phyloP scores from a whole-genome alignment of 2,797 vertebrate species.

The Phalanger gymnotis region DNA sequence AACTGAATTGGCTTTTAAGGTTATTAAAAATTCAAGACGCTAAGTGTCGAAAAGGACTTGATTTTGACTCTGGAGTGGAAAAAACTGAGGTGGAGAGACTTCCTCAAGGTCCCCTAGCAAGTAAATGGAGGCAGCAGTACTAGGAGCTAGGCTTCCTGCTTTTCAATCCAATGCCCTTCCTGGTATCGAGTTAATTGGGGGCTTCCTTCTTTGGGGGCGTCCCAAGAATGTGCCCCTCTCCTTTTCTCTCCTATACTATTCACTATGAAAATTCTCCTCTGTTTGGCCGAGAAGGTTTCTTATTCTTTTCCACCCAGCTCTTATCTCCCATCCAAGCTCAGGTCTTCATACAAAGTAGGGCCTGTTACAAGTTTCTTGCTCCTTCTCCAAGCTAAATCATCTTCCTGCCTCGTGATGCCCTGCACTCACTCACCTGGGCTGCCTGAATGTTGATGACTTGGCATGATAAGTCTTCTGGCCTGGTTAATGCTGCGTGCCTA shows the following conservation, averaged over 20 bases:
- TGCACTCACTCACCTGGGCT: conserved; percentile 90
- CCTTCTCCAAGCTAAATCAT: not conserved
- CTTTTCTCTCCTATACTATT: not conserved
- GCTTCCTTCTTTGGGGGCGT: too few relatives aligned
- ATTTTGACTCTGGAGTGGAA: not conserved
- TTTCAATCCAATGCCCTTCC: not conserved
- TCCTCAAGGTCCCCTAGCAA: not conserved
- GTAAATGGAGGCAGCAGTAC: not conserved
- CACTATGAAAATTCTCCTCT: not conserved
- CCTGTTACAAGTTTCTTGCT: not conserved
- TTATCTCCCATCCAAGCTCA: not conserved
- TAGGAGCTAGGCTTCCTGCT: not conserved
- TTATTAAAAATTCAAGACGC: not conserved
- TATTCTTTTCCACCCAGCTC: not conserved
- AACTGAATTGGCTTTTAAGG: not conserved
- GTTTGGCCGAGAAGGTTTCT: not conserved
- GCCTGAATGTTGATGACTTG: conserved; percentile 96
- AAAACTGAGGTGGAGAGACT: not conserved
- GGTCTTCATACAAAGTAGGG: not conserved
- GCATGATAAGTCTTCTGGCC: conserved; percentile 92
- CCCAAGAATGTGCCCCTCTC: not conserved
- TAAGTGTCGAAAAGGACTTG: not conserved
- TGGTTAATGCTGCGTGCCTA: conserved; percentile 92
- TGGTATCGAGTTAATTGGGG: not conserved
- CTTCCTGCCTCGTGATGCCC: fast-evolving